phyloP scores from a whole-genome alignment of 1,140 invertebrate species.

The Sycophila sp. region DNA sequence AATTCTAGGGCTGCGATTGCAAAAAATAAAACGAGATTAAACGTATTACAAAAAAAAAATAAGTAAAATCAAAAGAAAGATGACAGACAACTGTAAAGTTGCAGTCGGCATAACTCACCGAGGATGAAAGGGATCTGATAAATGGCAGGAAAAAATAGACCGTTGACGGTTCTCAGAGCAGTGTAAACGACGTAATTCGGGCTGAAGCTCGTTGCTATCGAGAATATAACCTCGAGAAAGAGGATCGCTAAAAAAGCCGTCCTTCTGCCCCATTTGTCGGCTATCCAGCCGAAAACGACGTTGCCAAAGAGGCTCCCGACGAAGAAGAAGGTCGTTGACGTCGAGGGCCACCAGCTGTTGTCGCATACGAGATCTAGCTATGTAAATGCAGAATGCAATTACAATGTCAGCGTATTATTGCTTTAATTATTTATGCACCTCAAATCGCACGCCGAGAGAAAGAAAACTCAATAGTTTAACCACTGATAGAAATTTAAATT shows the following conservation, averaged over 20 bases:
- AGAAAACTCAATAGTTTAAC: too few species aligned
- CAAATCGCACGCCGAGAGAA: background rate
- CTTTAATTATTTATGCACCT: background rate
- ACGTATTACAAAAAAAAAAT: background rate
- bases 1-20: slow-evolving; percentile 69
- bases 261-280: slow-evolving; percentile 77
- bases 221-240: slow-evolving; percentile 73
- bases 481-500: too few species aligned
- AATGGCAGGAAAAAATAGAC: slow-evolving; percentile 77
- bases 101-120: slow-evolving; percentile 54
- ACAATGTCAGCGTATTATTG: slow-evolving; percentile 48
- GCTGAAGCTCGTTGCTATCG: slow-evolving; percentile 76
- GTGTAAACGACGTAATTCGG: slow-evolving; percentile 74
- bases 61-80: background rate
- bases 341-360: slow-evolving; percentile 72
- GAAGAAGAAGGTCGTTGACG: slow-evolving; percentile 75
- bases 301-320: slow-evolving; percentile 77
- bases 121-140: slow-evolving; percentile 78
- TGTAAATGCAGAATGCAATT: slow-evolving; percentile 63
- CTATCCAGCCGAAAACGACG: slow-evolving; percentile 77
- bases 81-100: background rate
- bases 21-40: slow-evolving; percentile 9
- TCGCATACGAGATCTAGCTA: slow-evolving; percentile 77
- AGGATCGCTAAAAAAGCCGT: slow-evolving; percentile 76
- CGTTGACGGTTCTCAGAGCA: slow-evolving; percentile 72